Evolutionary conservation across 2,113 vertebrate species (phyloP).

Genomic region (Heterocephalus glaber): DNA sequence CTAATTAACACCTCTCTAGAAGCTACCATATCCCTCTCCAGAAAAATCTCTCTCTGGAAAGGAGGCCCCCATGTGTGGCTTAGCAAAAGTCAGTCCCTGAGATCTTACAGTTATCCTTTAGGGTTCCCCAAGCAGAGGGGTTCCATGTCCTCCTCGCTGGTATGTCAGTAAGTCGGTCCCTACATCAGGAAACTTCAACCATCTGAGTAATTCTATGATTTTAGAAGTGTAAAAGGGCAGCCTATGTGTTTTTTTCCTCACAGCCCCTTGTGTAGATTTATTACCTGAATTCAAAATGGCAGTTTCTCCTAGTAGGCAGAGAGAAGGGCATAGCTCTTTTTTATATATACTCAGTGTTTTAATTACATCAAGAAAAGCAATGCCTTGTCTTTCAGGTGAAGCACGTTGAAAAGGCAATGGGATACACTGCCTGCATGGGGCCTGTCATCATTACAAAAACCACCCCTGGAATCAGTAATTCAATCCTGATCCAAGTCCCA

Average conservation of each 20-base stretch:
- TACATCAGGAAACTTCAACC: background rate
- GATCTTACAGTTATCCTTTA: background rate
- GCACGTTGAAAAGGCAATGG: background rate
- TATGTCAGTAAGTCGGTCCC: background rate
- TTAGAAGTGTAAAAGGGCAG: slow-evolving; percentile 6
- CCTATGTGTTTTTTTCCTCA: background rate
- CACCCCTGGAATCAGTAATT: background rate
- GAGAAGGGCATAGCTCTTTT: slow-evolving; percentile 8
- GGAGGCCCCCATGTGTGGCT: background rate
- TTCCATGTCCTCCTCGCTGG: background rate
- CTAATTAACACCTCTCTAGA: background rate
- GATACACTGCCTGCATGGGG: background rate
- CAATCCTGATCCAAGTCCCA: background rate
- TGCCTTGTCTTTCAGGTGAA: background rate
- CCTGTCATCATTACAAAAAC: background rate
- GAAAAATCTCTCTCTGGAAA: background rate
- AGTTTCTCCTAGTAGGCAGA: background rate
- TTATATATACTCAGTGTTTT: background rate
- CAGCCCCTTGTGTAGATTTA: background rate
- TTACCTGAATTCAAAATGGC: slow-evolving; percentile 14
- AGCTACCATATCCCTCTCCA: background rate
- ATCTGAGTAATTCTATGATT: background rate
- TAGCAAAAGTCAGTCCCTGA: background rate
- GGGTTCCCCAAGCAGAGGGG: background rate
- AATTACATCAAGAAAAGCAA: slow-evolving; percentile 19